These are phyloP conservation scores for Hydractinia symbiolongicarpus DNA, from an alignment of 30 jellyfish, hydroid and myxozoan species.

Conservation along the genomic window DNA sequence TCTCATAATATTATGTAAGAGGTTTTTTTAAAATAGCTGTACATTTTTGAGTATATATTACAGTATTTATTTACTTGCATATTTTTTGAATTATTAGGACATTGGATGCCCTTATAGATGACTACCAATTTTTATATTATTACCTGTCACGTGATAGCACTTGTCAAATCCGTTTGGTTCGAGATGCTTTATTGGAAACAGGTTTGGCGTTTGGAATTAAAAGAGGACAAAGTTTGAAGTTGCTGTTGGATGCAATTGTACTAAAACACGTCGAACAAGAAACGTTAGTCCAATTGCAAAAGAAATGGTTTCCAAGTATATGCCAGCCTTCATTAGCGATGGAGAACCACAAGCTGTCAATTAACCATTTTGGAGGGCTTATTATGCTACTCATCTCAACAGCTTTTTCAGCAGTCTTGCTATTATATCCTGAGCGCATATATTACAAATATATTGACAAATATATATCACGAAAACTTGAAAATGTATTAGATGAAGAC, in stretches of 20 bases:
- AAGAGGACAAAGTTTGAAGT: slow-evolving; percentile 30
- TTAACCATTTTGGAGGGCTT: slow-evolving; percentile 52
- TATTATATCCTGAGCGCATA: slow-evolving; percentile 13
- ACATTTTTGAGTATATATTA: neutral
- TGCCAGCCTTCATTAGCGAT: slow-evolving; percentile 29
- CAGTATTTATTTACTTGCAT: neutral
- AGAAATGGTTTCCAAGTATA: slow-evolving; percentile 50
- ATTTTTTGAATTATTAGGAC: slow-evolving; percentile 25
- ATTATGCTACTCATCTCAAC: slow-evolving; percentile 31
- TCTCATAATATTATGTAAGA: too few relatives aligned
- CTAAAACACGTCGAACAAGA: slow-evolving; percentile 22
- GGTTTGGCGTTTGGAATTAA: slow-evolving; percentile 52
- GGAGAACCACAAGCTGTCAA: neutral
- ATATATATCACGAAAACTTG: neutral
- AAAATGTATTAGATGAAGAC: neutral
- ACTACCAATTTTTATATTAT: slow-evolving; percentile 34
- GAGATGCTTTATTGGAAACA: slow-evolving; percentile 27
- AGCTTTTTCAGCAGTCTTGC: slow-evolving; percentile 3
- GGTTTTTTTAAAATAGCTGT: too few relatives aligned
- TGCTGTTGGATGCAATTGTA: slow-evolving; percentile 26
- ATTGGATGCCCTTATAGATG: slow-evolving; percentile 59
- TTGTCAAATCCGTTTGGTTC: slow-evolving; percentile 38
- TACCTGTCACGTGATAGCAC: slow-evolving; percentile 44
- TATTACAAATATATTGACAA: slow-evolving; percentile 15
- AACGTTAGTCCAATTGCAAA: slow-evolving; percentile 14